Evolutionary conservation across 2,888 invertebrate genomes (phyloP), one percentile per base, ranked within the genome.

Genomic region (Agonopterix subpropinquella): DNA sequence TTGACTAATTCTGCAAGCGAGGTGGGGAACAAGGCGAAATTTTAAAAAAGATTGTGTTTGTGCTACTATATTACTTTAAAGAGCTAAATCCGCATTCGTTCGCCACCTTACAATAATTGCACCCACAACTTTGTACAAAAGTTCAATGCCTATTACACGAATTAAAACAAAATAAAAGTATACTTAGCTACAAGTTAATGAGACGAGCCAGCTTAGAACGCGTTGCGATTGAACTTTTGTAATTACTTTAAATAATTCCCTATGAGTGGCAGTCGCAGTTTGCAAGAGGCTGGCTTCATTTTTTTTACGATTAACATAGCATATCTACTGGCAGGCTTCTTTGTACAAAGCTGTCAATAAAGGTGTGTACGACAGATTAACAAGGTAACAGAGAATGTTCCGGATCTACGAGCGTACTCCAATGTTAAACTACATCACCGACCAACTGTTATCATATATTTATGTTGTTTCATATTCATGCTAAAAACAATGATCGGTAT

Each of bases 91-190:
- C 5, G 28, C 7, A 7, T 28, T 28, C 18, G 3, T 18, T 18
- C 18, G 18, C 18, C 4, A 18, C 18, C 28, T 18, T 18, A 18
- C 1, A 18, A 18, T 18, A 18, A 18, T 18, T 18, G n/a, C 41
- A 41, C 41, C n/a, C 41, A 77, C 80, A 82, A 80, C 82, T 80
- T 82, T 83, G 80, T 81, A 80, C 80, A 80, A 80, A 82, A 82
- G 78, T 80, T 80, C 75, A 80, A 79, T 66, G 70, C 74, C 72
- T 74, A 70, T 59, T 56, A 56, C 18, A 18, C 18, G 18, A 18
- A 18, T 18, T 18, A 18, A 18, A 18, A 18, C 18, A 53, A 58
- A 55, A 54, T 54, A 41, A 47, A 51, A 53, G 49, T 50, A 45
- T 43, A n/a, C n/a, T n/a, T n/a, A 5, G 28, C 28, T 28, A 28